phyloP scores from a whole-genome alignment of 2,888 invertebrate species.

The Clivina fossor region DNA sequence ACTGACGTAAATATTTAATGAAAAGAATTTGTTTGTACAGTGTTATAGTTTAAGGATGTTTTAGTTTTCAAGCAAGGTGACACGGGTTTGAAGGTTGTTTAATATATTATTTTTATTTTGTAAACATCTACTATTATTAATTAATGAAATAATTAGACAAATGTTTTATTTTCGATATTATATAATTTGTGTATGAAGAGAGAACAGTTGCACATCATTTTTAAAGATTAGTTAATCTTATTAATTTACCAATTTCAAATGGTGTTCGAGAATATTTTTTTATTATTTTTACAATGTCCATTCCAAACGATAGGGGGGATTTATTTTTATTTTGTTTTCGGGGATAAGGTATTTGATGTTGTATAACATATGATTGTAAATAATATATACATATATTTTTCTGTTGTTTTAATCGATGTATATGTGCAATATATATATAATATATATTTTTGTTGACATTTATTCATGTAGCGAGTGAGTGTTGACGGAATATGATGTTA shows the following conservation, averaged over 20 bases:
- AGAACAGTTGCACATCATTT: constrained; percentile 26
- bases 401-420: constrained; percentile 11
- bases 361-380: constrained; percentile 10
- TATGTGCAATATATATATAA: constrained; percentile 20
- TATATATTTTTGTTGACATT: constrained; percentile 3
- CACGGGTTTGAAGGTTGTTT: constrained; percentile 38
- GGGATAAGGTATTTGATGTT: not conserved
- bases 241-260: constrained; percentile 23
- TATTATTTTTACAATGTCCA: constrained; percentile 29
- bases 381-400: constrained; percentile 7
- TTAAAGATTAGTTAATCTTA: constrained; percentile 24
- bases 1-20: constrained; percentile 16
- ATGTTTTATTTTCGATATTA: constrained; percentile 33
- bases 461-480: constrained; percentile 21
- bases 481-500: constrained; percentile 6
- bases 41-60: constrained; percentile 40
- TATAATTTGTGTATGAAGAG: constrained; percentile 19
- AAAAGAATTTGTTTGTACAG: constrained; percentile 41
- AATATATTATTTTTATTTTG: constrained; percentile 22
- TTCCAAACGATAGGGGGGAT: constrained; percentile 27
- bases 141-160: constrained; percentile 3
- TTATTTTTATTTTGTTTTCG: constrained; percentile 7
- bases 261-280: constrained; percentile 34
- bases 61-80: constrained; percentile 34
- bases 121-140: not conserved